Base-by-base conservation (phyloP, 92 coral and sea anemone species). In the Metridium senile region DNA sequence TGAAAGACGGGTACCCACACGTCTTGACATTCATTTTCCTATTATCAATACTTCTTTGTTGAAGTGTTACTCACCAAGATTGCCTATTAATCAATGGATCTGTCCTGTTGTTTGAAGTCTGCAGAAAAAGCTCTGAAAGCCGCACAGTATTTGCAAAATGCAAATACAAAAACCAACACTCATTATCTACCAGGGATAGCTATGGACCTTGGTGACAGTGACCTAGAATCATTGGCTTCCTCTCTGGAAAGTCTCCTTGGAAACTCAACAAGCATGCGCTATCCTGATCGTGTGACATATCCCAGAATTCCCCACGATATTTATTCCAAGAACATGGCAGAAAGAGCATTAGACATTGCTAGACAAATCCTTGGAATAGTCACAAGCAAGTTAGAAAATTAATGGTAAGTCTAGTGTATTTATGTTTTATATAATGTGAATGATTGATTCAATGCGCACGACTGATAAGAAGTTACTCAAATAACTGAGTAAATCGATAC, bases 121-220 rank as follows among this genome's bases (percentile, higher is more conserved):
- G 89, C 92, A 74, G 96, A 90, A 70, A 90, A 90, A 72, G 92
- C 92, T 0, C 65, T 90, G 64, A 90, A 90, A 64, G 92, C 96
- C 22, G 92, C 96, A 1, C 92, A 84, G 72, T 90, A 76, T 62
- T 30, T 68, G 25, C 46, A 13, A 39, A 89, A 87, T 33, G 92
- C 96, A 0, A 70, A 73, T 39, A 13, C 80, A 78, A 82, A 66
- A 86, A 78, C n/a, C 17, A 66, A 67, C 53, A 66, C 76, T 9
- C 91, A 90, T 77, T 35, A 76, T 61, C 81, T 90, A 33, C 28
- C 70, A 10, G 65, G 18, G 56, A 90, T 80, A 46, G 81, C 81
- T 31, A 28, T 21, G 9, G 19, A 69, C 54, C 39, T 90, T 29
- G 79, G 72, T 33, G 84, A 90, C 52, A 23, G 71, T 0, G 75